Base-by-base conservation (phyloP, 1,140 invertebrate genomes). In the Asobara japonica region DNA sequence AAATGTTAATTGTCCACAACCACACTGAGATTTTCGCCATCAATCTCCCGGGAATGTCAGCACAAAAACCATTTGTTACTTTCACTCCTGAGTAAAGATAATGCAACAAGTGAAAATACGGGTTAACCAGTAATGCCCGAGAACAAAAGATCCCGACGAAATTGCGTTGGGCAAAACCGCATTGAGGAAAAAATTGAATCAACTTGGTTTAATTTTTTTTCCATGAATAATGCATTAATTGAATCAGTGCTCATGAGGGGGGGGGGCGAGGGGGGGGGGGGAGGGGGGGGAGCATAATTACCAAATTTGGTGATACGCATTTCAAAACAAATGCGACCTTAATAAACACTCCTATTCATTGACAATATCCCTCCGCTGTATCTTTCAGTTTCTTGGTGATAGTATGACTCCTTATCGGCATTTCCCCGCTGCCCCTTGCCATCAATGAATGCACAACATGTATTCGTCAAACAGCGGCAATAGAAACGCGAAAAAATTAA, bases 41-140 rank as follows among this genome's bases (percentile, higher is more conserved):
- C 51, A 56, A 56, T 56, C 6, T 56, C 5, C 3, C 22, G 36
- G 41, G 41, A 56, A 56, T 56, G 51, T 4, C 20, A 25, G 8
- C 8, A 56, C 18, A 56, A 56, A 56, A 51, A 56, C 7, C 2
- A 27, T 56, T 56, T 27, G 51, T 56, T 22, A 22, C 10, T 56
- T 25, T 56, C 22, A 25, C 18, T 27, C 51, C 18, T 45, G 41
- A 11, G 41, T 56, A 56, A 27, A 18, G 22, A 56, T 56, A 56
- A 56, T 56, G 51, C 22, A 56, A 56, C 18, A 56, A 27, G 51
- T 56, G 51, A 27, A 56, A 56, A 56, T 56, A 56, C 51, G 13
- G 20, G 22, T 56, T 56, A 13, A 27, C 22, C 7, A 27, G n/a
- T n/a, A n/a, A n/a, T n/a, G n/a, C n/a, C n/a, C n/a, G n/a, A 56